phyloP scores from a whole-genome alignment of 2,113 vertebrate species.

The Melanerpes formicivorus region DNA sequence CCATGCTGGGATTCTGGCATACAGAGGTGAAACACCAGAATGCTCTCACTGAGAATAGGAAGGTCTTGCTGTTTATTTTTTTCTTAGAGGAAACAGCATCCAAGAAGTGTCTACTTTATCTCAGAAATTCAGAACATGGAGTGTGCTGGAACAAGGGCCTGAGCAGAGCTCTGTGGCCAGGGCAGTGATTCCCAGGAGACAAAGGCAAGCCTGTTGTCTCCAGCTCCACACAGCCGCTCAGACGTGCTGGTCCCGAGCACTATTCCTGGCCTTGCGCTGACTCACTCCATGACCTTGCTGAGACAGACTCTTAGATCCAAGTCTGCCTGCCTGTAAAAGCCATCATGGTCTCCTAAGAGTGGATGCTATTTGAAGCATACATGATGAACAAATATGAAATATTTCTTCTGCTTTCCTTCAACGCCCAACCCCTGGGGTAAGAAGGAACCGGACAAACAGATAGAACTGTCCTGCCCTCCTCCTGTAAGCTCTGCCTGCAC shows the following conservation, averaged over 20 bases:
- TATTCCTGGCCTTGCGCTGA: constrained; percentile 26
- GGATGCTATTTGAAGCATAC: not conserved
- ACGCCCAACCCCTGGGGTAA: not conserved
- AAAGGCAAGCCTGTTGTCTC: constrained; percentile 59
- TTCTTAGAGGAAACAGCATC: not conserved
- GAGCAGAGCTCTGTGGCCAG: not conserved
- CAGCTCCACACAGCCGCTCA: not conserved
- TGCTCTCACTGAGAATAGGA: rapidly evolving
- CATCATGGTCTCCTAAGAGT: not conserved
- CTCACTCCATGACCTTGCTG: not conserved
- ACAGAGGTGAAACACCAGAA: not conserved
- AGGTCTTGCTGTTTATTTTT: not conserved
- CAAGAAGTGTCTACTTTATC: not conserved
- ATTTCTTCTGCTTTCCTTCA: not conserved
- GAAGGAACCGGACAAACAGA: not conserved
- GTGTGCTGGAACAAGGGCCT: not conserved
- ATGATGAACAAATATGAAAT: not conserved
- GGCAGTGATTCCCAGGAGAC: not conserved
- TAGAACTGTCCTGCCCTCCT: not conserved
- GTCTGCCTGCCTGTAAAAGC: constrained; percentile 3
- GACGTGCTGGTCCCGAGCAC: not conserved
- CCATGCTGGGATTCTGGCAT: too few species aligned
- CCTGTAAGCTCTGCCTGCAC: not conserved
- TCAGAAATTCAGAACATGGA: not conserved
- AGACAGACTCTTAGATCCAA: constrained; percentile 18